phyloP scores from a whole-genome alignment of 2,113 vertebrate genomes.

The Typhlomys cinereus region DNA sequence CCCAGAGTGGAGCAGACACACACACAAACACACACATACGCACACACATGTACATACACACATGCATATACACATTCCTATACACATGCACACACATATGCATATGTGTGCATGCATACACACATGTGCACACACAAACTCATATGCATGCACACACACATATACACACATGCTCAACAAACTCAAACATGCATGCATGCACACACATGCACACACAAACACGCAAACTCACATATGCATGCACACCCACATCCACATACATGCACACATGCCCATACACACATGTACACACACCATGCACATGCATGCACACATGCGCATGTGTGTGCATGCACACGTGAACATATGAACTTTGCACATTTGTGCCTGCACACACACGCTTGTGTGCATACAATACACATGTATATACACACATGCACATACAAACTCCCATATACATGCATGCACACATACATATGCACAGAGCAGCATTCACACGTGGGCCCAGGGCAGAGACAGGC shows the following conservation, averaged over 20 bases:
- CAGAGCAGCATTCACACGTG: not conserved
- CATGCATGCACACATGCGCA: not conserved
- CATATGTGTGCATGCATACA: not conserved
- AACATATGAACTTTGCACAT: no score
- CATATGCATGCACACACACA: not conserved
- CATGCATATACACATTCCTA: not conserved
- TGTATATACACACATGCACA: no score
- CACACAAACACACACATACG: not conserved
- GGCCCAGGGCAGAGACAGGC: not conserved
- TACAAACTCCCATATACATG: not conserved
- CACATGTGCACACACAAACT: not conserved
- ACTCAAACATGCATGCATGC: not conserved
- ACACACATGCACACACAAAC: not conserved
- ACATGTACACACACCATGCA: not conserved
- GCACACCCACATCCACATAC: not conserved
- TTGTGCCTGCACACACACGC: not conserved
- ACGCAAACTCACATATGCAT: not conserved
- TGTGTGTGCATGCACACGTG: not conserved
- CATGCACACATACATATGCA: not conserved
- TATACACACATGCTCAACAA: no score
- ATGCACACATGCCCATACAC: not conserved
- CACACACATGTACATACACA: not conserved
- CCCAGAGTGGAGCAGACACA: not conserved
- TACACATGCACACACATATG: not conserved
- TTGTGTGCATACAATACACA: not conserved